phyloP scores from a whole-genome alignment of 2,797 vertebrate genomes.

The Myotis daubentonii region DNA sequence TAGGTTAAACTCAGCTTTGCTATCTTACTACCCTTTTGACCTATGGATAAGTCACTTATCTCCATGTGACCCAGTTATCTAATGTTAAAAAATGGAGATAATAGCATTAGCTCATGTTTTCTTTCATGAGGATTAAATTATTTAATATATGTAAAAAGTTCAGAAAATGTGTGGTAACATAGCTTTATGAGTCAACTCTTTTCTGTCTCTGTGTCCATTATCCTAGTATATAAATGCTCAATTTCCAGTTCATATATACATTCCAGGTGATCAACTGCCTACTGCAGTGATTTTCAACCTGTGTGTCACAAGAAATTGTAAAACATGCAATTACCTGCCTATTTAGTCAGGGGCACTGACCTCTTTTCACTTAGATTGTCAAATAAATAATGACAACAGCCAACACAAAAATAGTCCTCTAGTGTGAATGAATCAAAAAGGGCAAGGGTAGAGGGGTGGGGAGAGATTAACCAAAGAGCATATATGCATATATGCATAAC shows the following conservation, averaged over 20 bases:
- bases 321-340: neutral
- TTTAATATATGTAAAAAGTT: neutral
- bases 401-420: neutral
- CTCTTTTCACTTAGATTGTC: neutral
- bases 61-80: neutral
- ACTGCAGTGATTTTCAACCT: neutral
- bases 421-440: neutral
- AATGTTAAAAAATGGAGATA: neutral
- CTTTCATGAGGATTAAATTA: conserved; percentile 7
- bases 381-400: neutral
- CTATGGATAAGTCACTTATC: neutral
- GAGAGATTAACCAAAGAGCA: too few species aligned
- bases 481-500: too few species aligned
- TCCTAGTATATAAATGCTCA: neutral
- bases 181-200: neutral
- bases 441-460: too few species aligned
- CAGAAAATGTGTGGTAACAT: neutral
- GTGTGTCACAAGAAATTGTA: neutral
- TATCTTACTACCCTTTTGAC: neutral
- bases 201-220: neutral
- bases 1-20: neutral
- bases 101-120: neutral
- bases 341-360: neutral
- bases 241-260: neutral
- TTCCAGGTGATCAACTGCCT: neutral